Conservation (phyloP, 2,888 invertebrate species). For the Conus canariensis region DNA sequence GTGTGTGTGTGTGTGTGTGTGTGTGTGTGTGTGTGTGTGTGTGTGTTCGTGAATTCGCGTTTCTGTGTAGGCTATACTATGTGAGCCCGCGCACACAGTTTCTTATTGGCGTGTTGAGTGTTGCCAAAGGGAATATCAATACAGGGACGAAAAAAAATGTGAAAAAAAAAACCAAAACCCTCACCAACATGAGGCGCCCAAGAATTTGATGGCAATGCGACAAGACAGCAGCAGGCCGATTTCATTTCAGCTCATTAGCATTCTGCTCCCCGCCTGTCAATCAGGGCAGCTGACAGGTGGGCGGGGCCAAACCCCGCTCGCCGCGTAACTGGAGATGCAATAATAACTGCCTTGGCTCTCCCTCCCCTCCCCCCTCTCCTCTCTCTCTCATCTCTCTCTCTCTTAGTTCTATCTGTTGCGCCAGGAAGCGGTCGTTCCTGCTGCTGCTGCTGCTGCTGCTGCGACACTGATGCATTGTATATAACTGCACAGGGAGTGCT, state of each 20-base stretch:
- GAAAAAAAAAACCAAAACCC: neutral
- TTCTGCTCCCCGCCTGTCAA: constrained; percentile 35
- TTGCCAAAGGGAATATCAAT: neutral
- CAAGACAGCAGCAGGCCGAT: constrained; percentile 1
- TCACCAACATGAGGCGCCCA: neutral
- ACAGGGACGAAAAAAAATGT: neutral
- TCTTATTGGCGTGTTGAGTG: too few relatives aligned
- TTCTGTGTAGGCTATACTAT: too few relatives aligned
- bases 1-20: too few relatives aligned
- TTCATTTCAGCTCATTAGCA: constrained; percentile 27
- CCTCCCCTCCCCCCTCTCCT: neutral
- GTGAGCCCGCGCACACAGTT: too few relatives aligned
- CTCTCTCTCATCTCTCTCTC: neutral
- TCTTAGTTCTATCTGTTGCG: neutral
- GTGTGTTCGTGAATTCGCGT: too few relatives aligned
- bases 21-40: too few relatives aligned
- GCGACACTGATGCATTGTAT: too few relatives aligned
- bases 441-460: too few relatives aligned
- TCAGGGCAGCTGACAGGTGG: constrained; percentile 32
- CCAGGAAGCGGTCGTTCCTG: too few relatives aligned
- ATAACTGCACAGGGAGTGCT: too few relatives aligned
- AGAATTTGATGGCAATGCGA: neutral
- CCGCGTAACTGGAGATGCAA: constrained; percentile 24
- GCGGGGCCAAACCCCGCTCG: constrained; percentile 25
- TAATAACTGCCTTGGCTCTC: constrained; percentile 14